Base-by-base conservation (phyloP, 2,797 vertebrate species). In the Falco concolor region DNA sequence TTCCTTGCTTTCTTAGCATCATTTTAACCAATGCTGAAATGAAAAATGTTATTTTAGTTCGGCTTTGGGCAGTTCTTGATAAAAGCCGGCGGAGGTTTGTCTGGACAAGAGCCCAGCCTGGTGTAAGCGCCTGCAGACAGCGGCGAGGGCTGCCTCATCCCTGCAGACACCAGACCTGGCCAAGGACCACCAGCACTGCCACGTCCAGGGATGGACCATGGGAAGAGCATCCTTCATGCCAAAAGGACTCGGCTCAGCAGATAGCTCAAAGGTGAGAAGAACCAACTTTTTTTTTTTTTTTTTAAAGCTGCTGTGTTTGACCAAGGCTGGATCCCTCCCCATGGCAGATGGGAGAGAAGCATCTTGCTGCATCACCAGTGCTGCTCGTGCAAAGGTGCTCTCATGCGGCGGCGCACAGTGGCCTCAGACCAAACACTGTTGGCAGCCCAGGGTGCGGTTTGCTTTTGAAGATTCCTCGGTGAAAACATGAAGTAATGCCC, bases 241-340 rank as follows among this genome's bases (percentile, higher is more conserved):
- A 32, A 5, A n/a, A 57, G 57, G 42, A 25, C 54, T n/a, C 8
- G 5, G 7, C 36, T 47, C 11, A 42, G 53, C 52, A 67, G 38
- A 17, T 6, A 6, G 24, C 40, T 28, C 1, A 1, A 34, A 54
- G 59, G 24, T 2, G 23, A 60, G 53, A 32, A 30, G 4, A 13
- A 53, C 9, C 42, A 36, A 7, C 9, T 13, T 27, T 20, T 69
- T 30, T 19, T 44, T 44, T 44, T 18, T 44, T n/a, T 73, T 23
- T 23, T 25, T 54, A 21, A 42, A 40, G 27, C 27, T 47, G 74
- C 10, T 34, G 12, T 12, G 56, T 69, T 42, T 68, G 44, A 6
- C 2, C 0, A 2, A 63, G 47, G 34, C 40, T 0, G 0, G 54
- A 44, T 56, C 63, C 20, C 25, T 49, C 40, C 24, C 57, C 34